Conservation (phyloP, 2,888 invertebrate genomes). For the Cataglyphis altisquamis region DNA sequence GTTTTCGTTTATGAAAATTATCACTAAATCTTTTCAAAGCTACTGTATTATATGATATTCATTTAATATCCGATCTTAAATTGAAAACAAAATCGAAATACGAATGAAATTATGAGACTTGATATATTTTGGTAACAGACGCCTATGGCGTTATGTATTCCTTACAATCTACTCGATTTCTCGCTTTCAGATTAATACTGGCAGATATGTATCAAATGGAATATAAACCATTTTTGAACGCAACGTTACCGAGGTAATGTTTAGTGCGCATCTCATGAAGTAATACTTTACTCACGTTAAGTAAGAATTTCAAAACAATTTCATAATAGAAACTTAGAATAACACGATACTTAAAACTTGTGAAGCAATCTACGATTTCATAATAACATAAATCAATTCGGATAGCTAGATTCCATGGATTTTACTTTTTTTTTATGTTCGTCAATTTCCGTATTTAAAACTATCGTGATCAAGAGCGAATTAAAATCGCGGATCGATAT, state of each 20-base stretch:
- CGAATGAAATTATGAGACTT: not conserved
- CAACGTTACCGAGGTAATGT: slow-evolving; percentile 19
- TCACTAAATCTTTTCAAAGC: not conserved
- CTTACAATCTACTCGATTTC: slow-evolving; percentile 32
- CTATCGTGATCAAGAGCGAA: not conserved
- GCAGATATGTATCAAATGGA: not conserved
- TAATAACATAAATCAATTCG: slow-evolving; percentile 8
- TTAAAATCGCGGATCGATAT: slow-evolving; percentile 14
- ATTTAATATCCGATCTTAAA: not conserved
- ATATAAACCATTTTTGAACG: slow-evolving; percentile 19
- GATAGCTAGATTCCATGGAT: not conserved
- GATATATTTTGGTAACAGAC: not conserved
- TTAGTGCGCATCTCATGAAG: not conserved
- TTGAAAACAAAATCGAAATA: not conserved
- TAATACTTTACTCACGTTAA: slow-evolving; percentile 21
- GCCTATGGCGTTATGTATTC: slow-evolving; percentile 30
- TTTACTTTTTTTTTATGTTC: not conserved
- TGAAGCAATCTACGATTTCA: not conserved
- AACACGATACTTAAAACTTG: slow-evolving; percentile 27
- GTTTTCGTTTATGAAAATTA: not conserved
- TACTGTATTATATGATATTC: not conserved
- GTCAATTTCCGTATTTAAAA: slow-evolving; percentile 11
- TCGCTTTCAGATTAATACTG: slow-evolving; percentile 22
- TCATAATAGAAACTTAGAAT: slow-evolving; percentile 1
- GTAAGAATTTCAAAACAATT: slow-evolving; percentile 33